Conservation (phyloP, 2,888 invertebrate genomes). For the Strigamia transsilvanica region DNA sequence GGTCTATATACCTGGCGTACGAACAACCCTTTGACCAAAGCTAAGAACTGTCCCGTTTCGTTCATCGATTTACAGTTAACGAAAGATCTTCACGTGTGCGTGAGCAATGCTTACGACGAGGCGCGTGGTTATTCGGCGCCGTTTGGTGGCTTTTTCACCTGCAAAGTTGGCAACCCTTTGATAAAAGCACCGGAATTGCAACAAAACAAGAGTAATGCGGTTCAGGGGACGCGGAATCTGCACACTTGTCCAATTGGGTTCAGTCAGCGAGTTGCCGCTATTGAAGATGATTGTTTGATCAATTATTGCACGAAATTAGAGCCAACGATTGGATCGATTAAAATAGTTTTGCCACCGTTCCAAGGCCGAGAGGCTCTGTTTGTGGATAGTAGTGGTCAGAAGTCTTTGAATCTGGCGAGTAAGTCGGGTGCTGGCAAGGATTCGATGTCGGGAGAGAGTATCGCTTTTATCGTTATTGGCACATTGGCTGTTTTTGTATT, state of each 20-base stretch:
- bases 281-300: constrained; percentile 36
- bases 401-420: too few relatives aligned
- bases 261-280: constrained; percentile 34
- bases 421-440: too few relatives aligned
- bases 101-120: constrained; percentile 24
- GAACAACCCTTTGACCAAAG: constrained; percentile 35
- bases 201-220: too few relatives aligned
- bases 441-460: not conserved
- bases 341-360: constrained; percentile 27
- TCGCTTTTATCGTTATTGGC: constrained; percentile 18
- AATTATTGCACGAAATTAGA: constrained; percentile 12
- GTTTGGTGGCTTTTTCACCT: constrained; percentile 50
- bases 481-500: not conserved
- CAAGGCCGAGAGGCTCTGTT: not conserved
- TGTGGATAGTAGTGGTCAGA: not conserved
- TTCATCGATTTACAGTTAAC: not conserved
- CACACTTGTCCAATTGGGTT: constrained; percentile 28
- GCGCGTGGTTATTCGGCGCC: not conserved
- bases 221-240: not conserved
- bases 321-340: not conserved
- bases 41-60: not conserved
- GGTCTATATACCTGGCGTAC: constrained; percentile 3
- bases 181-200: not conserved
- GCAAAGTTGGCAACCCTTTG: constrained; percentile 19
- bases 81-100: not conserved